Percentiles rank a stretch among this genome's conserved stretches.
Conservation (phyloP, 1,140 invertebrate species). For the Plutomurus gul region DNA sequence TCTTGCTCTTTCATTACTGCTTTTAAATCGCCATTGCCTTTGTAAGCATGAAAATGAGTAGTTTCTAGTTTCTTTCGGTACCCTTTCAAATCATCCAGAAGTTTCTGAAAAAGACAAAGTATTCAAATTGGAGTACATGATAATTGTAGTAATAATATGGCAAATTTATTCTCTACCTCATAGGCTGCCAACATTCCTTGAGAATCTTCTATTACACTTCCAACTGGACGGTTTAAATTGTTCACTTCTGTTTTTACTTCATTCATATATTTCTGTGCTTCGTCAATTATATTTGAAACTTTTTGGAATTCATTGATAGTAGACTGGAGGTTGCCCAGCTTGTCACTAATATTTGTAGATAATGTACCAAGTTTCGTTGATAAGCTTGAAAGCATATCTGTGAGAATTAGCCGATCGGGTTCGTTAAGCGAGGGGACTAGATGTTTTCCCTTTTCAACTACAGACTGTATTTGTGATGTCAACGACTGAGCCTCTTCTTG, state of each 20-base stretch:
- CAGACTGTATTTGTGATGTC: constrained; percentile 70
- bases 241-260: constrained; percentile 81
- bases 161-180: constrained; percentile 59
- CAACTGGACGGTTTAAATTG: constrained; percentile 80
- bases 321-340: constrained; percentile 70
- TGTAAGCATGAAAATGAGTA: constrained; percentile 59
- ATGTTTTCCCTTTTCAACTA: constrained; percentile 76
- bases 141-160: not conserved
- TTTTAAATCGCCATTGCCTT: constrained; percentile 65
- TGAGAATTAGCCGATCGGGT: constrained; percentile 77
- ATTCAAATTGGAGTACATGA: not conserved
- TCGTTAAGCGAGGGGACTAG: constrained; percentile 80
- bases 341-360: constrained; percentile 73
- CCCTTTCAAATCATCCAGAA: constrained; percentile 76
- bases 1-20: constrained; percentile 79
- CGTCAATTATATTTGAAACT: constrained; percentile 74
- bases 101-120: constrained; percentile 58
- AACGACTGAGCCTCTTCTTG: constrained; percentile 74
- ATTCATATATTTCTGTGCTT: constrained; percentile 77
- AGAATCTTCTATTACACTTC: constrained; percentile 81
- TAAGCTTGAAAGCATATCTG: constrained; percentile 75
- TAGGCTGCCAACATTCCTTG: constrained; percentile 76
- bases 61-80: constrained; percentile 77
- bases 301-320: constrained; percentile 78
- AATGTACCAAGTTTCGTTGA: constrained; percentile 76